A percentile compares a stretch with the other conserved stretches of the same genome.
Evolutionary conservation across 2,113 vertebrate genomes (phyloP).

Genomic region (Sciurus niger): DNA sequence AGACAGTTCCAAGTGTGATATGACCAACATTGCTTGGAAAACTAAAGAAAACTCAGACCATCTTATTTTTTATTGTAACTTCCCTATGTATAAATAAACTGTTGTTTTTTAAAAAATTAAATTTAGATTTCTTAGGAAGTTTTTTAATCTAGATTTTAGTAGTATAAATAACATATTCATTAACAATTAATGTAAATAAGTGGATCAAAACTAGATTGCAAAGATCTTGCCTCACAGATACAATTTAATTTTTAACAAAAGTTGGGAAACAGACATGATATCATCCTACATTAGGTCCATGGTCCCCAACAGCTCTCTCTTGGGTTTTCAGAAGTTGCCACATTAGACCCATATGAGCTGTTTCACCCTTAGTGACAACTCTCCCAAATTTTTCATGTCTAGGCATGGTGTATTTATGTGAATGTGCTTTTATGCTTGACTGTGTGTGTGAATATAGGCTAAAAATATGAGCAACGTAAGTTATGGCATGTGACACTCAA

Average conservation of each 20-base stretch:
- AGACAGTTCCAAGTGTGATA: neutral
- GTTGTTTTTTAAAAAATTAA: neutral
- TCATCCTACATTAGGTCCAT: neutral
- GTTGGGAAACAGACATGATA: neutral
- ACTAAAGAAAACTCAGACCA: neutral
- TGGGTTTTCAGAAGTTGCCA: neutral
- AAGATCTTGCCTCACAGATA: neutral
- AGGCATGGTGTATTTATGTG: neutral
- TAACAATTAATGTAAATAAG: constrained; percentile 10
- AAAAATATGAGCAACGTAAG: neutral
- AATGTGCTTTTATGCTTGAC: neutral
- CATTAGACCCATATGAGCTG: neutral
- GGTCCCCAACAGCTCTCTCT: neutral
- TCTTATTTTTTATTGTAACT: neutral
- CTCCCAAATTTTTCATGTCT: neutral
- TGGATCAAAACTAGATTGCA: neutral
- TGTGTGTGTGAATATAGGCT: neutral
- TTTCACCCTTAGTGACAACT: neutral
- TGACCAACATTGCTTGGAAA: neutral
- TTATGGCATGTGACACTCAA: neutral
- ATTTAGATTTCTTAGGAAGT: neutral
- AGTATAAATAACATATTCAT: constrained; percentile 15
- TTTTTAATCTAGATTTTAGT: neutral
- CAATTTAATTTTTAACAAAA: neutral
- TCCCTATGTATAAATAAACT: neutral